phyloP scores from a whole-genome alignment of 2,888 invertebrate genomes.

The Acronicta alni region DNA sequence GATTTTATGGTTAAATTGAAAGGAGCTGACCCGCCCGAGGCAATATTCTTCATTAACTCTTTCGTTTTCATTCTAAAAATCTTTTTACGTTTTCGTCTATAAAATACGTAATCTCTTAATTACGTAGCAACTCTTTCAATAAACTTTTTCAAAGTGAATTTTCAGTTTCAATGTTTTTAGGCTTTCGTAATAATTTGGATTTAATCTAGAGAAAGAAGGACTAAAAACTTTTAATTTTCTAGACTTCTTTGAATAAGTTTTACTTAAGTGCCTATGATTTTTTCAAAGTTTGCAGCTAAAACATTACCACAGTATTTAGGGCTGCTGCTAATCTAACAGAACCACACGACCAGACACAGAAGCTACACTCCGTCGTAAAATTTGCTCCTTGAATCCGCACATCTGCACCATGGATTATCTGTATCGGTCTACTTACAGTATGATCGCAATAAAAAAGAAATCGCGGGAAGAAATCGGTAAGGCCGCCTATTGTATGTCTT shows the following conservation, averaged over 20 bases:
- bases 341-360: too few relatives aligned
- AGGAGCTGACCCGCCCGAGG: slow-evolving; percentile 72
- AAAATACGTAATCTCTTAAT: slow-evolving; percentile 21
- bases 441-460: too few relatives aligned
- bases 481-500: too few relatives aligned
- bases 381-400: too few relatives aligned
- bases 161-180: slow-evolving; percentile 4
- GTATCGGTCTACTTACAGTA: too few relatives aligned
- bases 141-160: slow-evolving; percentile 15
- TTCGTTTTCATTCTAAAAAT: slow-evolving; percentile 74
- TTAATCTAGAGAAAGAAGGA: not conserved
- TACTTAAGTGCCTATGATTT: not conserved
- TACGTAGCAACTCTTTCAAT: slow-evolving; percentile 7
- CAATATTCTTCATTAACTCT: slow-evolving; percentile 80
- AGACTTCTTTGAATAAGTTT: not conserved
- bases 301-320: too few relatives aligned
- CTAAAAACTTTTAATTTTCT: not conserved
- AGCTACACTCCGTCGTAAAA: too few relatives aligned
- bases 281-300: too few relatives aligned
- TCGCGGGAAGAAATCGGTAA: too few relatives aligned
- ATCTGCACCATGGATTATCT: too few relatives aligned
- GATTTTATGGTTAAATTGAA: slow-evolving; percentile 75
- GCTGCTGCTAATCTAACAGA: too few relatives aligned
- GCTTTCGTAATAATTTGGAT: not conserved
- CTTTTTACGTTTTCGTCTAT: slow-evolving; percentile 57